Base-by-base conservation (phyloP, 2,113 vertebrate genomes). In the Alligator sinensis region DNA sequence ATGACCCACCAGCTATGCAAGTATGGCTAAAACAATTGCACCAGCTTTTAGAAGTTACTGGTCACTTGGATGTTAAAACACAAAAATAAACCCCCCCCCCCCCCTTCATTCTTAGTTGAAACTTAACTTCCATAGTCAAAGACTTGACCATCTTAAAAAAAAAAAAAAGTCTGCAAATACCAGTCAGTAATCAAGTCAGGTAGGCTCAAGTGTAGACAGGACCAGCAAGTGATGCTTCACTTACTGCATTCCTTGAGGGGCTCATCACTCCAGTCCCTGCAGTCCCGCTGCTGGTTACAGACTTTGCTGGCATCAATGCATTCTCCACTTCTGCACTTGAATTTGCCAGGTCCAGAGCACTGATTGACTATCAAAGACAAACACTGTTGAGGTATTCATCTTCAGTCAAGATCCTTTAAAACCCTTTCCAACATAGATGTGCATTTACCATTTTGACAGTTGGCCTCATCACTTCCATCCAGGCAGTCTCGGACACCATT, bases 221-320 rank as follows among this genome's bases (percentile, higher is more conserved):
- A 47, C 8, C 47, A 47, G 47, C 47, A 47, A 47, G 47, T 47
- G 9, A 47, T 47, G 47, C 14, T 87, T 82, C 4, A 99, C 99
- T 99, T 97, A 99, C 99, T 97, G 94, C 99, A 99, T 89, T 99
- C 99, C 81, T 99, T 99, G 68, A 99, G 98, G 25, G 99, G 99
- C 62, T 99, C 99, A 16, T 99, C 99, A n/a, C 99, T 99, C 99
- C 99, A 99, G 97, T 99, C 99, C 6, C 98, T 98, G 98, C 99
- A 99, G 98, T 99, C 99, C 64, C 98, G 97, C 90, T 98, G 97
- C 93, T 99, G 98, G 98, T 99, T 99, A 96, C 99, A 99, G 12
- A 99, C 99, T 97, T 99, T 99, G 95, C 88, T 98, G 96, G 98
- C 97, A 77, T 99, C 99, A 77, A 99, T 99, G 92, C 99, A 99